A percentile compares a stretch with the other conserved stretches of the same genome.
Evolutionary conservation across 2,888 invertebrate species (phyloP).

Genomic region (Drosophila neoperkinsi): DNA sequence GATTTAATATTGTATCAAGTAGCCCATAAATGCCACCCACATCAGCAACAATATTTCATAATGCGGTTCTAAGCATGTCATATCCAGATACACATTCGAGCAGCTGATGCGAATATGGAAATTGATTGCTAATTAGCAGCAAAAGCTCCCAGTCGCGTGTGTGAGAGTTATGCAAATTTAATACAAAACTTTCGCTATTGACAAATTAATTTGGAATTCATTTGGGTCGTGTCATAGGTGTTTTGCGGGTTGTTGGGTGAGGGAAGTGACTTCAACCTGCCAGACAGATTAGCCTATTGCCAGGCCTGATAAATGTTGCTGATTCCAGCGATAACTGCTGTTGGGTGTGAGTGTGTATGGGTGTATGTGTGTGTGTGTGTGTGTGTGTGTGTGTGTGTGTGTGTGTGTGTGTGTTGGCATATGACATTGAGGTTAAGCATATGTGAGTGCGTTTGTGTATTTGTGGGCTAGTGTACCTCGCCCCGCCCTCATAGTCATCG

Average conservation of each 20-base stretch:
- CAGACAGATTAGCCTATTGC: constrained; percentile 67
- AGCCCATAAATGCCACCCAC: constrained; percentile 27
- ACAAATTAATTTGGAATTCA: constrained; percentile 78
- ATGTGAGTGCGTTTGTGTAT: constrained; percentile 21
- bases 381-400: not conserved
- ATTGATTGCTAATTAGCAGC: constrained; percentile 77
- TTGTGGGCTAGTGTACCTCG: constrained; percentile 6
- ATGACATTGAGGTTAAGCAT: constrained; percentile 51
- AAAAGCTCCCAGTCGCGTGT: constrained; percentile 17
- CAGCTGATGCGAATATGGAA: constrained; percentile 52
- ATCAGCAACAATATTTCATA: constrained; percentile 54
- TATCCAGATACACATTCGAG: constrained; percentile 22
- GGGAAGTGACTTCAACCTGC: constrained; percentile 33
- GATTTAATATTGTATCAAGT: constrained; percentile 39
- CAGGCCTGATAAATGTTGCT: constrained; percentile 62
- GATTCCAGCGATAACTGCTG: constrained; percentile 47
- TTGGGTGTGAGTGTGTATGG: constrained; percentile 4
- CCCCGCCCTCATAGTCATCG: constrained; percentile 7
- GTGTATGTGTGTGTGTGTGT: constrained; percentile 1
- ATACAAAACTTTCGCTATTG: constrained; percentile 71
- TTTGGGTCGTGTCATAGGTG: constrained; percentile 53
- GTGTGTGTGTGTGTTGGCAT: not conserved
- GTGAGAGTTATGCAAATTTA: constrained; percentile 69
- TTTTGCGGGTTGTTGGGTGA: constrained; percentile 1
- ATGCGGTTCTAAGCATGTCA: constrained; percentile 51